Base-by-base conservation (phyloP, 2,888 invertebrate species). In the Globia sparganii region DNA sequence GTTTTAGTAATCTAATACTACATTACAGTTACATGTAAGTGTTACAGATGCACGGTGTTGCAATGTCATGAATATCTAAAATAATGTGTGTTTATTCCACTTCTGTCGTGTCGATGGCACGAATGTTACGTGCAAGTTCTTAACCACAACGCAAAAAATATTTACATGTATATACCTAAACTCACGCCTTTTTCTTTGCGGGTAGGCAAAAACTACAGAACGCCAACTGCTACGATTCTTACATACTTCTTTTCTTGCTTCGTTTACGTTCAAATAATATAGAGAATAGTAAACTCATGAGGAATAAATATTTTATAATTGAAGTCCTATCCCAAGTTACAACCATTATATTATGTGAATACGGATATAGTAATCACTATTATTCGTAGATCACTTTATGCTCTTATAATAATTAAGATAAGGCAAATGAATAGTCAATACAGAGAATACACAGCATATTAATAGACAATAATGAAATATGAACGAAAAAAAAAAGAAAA, bases 401-500 rank as follows among this genome's bases (percentile, higher is more conserved):
- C 34, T 18, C 37, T 2, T 25, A 37, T 6, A 0, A 21, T 53
- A 31, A 40, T 18, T 8, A 67, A 31, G 3, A 49, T 0, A 53
- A 31, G 31, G 31, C 15, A 6, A 11, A 25, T 4, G 8, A 9
- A 49, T 9, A 25, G n/a, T 25, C 25, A 34, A n/a, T 18, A 68
- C 5, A 34, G 9, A 25, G 25, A 49, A 49, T 34, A 67, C 18
- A 53, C 11, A 53, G 34, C 34, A 25, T 31, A 15, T 66, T 25
- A 18, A 21, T 31, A 15, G 25, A 67, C 15, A 2, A 34, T 13
- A 70, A 8, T 5, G 28, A 28, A 37, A 34, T 21, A 59, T 53
- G 25, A 43, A 70, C 18, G 15, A 8, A 34, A 66, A 78, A 76
- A 49, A 28, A 34, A 78, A 71, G 34, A 46, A 70, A 67, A 68